Evolutionary conservation across 2,888 invertebrate genomes (phyloP), one percentile per base, ranked within the genome.

Genomic region (Diachrysia chrysitis): DNA sequence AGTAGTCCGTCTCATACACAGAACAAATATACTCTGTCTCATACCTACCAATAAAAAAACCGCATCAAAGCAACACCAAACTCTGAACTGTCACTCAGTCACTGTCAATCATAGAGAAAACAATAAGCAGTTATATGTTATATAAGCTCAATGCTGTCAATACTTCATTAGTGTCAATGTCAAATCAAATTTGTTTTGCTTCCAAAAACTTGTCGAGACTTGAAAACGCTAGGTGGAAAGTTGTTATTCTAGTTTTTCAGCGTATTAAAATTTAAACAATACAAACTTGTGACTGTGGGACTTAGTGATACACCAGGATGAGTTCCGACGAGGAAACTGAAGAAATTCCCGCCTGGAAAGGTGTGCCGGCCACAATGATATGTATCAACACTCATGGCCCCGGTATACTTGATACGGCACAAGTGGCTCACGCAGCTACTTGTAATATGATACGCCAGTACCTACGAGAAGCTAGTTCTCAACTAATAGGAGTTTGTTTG

Each of bases 281-380:
- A 42, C 3, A 37, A 42, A 16, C 5, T 42, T 7, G 16, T 42
- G 42, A 0, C 7, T 42, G n/a, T n/a, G 0, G n/a, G 6, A 42
- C n/a, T n/a, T 5, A 21, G 21, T 51, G 12, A 51, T 51, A 51
- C 9, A 42, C 14, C 54, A 56, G 25, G 10, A 94, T 93, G 93
- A 90, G 91, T 81, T 93, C 92, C 0, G 94, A 94, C 65, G 93
- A 93, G 12, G 93, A 94, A 83, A 81, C 74, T 23, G 91, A 91
- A 82, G 86, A 87, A 73, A 72, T 76, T 48, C 70, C 87, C 1
- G 69, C 85, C 6, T 93, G 88, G 86, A 89, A 86, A 83, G 95
- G 95, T 16, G 87, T 89, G 65, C 90, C 94, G 53, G 95, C 90
- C 61, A 92, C 90, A 63, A 87, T 95, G 32, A 86, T 95, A 71